Conservation (phyloP, 2,113 vertebrate genomes). For the Nibea albiflora region DNA sequence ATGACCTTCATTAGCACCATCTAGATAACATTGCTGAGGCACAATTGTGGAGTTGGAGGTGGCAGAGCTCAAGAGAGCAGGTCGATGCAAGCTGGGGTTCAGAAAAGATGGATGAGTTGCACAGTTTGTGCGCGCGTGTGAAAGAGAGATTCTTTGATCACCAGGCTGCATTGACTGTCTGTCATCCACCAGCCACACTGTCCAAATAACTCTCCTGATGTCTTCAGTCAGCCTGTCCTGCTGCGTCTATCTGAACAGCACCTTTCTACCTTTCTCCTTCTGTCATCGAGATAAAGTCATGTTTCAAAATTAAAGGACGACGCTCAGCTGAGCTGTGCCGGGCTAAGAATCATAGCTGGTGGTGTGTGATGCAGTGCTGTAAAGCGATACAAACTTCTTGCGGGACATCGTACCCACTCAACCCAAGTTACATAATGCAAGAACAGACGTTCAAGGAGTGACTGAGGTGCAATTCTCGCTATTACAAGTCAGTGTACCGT, state of each 20-base stretch:
- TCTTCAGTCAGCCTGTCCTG: neutral
- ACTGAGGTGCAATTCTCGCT: no score
- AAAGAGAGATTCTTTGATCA: constrained; percentile 37
- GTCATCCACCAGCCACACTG: constrained; percentile 30
- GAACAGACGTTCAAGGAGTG: no score
- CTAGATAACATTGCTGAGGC: neutral
- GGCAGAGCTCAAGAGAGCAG: constrained; percentile 28
- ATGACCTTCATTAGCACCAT: constrained; percentile 39
- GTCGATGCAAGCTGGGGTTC: constrained; percentile 33
- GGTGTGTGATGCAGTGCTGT: no score
- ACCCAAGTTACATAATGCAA: no score
- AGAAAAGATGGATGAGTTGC: constrained; percentile 34
- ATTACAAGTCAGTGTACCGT: no score
- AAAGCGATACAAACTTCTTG: no score
- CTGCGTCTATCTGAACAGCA: neutral
- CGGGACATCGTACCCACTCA: no score
- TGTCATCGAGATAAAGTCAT: neutral
- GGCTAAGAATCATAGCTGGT: no score
- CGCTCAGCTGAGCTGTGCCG: no score
- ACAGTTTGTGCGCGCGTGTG: constrained; percentile 1
- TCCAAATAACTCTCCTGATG: constrained; percentile 26
- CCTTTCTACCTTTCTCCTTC: neutral
- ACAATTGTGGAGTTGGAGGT: constrained; percentile 1
- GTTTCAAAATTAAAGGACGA: neutral
- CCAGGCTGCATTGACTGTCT: constrained; percentile 29